Evolutionary conservation across 2,113 vertebrate genomes (phyloP), one percentile per base, ranked within the genome.

Genomic region (Lota lota): DNA sequence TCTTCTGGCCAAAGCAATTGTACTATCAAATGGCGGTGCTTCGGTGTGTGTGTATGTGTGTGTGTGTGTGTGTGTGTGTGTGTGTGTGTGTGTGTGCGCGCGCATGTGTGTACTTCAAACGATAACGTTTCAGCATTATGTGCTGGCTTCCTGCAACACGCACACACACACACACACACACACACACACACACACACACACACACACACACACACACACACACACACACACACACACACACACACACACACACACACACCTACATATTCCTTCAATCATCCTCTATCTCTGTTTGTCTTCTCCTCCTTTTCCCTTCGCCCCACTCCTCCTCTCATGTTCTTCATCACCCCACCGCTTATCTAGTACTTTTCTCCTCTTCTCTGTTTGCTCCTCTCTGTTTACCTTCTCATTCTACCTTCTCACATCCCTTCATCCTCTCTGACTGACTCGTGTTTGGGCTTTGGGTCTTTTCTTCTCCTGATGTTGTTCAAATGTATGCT

Each of bases 361-460:
- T 17, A 11, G 22, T 24, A 16, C 61, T 63, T 40, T 62, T 22
- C 18, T 16, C 18, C 24, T 63, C 24, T 36, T 6, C 61, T 63
- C 61, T 63, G 12, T 28, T 19, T 63, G 15, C 61, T 36, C 18
- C 61, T 36, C 7, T 40, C 61, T 64, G 22, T 40, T 28, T 1
- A 5, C 60, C 11, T 58, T 58, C 18, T 36, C 58, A 3, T 18
- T 56, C 14, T 12, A 16, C 17, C 62, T 64, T 12, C 62, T 40
- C 15, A 15, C 62, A 6, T 63, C 47, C 20, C 36, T 66, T 58
- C n/a, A 8, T 80, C 58, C 21, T 47, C 21, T 47, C 53, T 56
- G 16, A 18, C 17, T 56, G 53, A 14, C 51, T n/a, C 53, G 6
- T 47, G 40, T 8, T 10, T 11, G 10, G 40, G 40, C 40, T 47